A percentile compares a stretch with the other conserved stretches of the same genome.
Evolutionary conservation across 2,888 invertebrate species (phyloP).

Genomic region (Drosophila paramelanica): DNA sequence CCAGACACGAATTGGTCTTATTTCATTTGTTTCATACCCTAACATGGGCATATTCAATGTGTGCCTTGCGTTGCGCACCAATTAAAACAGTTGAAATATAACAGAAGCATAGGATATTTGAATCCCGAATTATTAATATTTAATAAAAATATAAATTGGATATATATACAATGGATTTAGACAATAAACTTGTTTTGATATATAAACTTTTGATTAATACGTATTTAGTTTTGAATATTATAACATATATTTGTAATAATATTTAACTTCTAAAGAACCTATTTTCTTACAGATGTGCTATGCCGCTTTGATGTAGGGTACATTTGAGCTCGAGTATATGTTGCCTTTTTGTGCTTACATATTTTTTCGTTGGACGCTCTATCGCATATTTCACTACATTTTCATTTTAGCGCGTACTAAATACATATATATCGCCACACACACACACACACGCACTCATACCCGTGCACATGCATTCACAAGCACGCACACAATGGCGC

Average conservation of each 20-base stretch:
- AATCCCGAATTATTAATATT: too few relatives aligned
- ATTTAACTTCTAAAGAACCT: not conserved
- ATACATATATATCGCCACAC: slow-evolving; percentile 34
- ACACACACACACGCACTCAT: slow-evolving; percentile 16
- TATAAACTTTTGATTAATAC: too few relatives aligned
- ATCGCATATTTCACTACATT: slow-evolving; percentile 74
- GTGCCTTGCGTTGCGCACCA: too few relatives aligned
- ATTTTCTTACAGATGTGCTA: too few relatives aligned
- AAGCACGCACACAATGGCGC: slow-evolving; percentile 63
- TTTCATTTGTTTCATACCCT: not conserved
- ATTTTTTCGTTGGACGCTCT: slow-evolving; percentile 27
- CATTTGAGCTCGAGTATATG: slow-evolving; percentile 22
- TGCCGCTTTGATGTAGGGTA: slow-evolving; percentile 4
- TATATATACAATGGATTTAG: too few relatives aligned
- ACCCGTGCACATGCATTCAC: slow-evolving; percentile 4
- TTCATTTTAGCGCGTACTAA: slow-evolving; percentile 69
- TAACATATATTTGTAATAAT: too few relatives aligned
- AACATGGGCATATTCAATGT: not conserved
- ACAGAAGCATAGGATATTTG: too few relatives aligned
- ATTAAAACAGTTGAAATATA: too few relatives aligned
- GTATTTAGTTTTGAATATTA: too few relatives aligned
- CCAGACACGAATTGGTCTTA: slow-evolving; percentile 6
- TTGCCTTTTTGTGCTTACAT: slow-evolving; percentile 16
- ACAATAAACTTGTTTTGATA: too few relatives aligned
- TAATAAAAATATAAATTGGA: too few relatives aligned